Percentiles rank a stretch among this genome's conserved stretches.
Conservation (phyloP, 2,113 vertebrate species). For the Helogale parvula region DNA sequence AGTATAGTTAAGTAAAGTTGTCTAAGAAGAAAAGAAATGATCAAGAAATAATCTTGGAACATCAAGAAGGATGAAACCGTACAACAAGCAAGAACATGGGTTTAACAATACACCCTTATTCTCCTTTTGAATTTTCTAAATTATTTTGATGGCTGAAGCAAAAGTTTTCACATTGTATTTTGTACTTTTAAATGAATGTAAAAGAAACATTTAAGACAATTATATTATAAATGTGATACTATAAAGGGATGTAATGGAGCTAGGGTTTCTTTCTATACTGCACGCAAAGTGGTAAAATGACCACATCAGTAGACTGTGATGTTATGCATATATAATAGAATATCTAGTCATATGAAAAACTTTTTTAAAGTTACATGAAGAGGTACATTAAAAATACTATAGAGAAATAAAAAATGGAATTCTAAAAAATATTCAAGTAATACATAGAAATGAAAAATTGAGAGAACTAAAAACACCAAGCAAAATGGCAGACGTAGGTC, state of each 20-base stretch:
- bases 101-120: neutral
- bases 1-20: neutral
- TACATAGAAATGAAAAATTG: neutral
- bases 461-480: neutral
- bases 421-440: neutral
- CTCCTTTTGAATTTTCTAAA: neutral
- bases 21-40: neutral
- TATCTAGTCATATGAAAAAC: neutral
- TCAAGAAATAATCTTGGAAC: neutral
- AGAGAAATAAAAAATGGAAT: neutral
- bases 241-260: neutral
- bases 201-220: neutral
- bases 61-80: neutral
- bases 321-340: neutral
- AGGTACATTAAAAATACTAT: neutral
- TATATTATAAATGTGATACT: neutral
- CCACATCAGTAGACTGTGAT: neutral
- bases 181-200: neutral
- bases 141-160: neutral
- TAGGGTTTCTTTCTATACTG: neutral
- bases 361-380: neutral
- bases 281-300: neutral
- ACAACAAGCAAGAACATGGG: neutral
- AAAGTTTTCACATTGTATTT: neutral
- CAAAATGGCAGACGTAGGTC: neutral